Evolutionary conservation across 2,888 invertebrate genomes (phyloP).

Genomic region (Cryptosula pallasiana): DNA sequence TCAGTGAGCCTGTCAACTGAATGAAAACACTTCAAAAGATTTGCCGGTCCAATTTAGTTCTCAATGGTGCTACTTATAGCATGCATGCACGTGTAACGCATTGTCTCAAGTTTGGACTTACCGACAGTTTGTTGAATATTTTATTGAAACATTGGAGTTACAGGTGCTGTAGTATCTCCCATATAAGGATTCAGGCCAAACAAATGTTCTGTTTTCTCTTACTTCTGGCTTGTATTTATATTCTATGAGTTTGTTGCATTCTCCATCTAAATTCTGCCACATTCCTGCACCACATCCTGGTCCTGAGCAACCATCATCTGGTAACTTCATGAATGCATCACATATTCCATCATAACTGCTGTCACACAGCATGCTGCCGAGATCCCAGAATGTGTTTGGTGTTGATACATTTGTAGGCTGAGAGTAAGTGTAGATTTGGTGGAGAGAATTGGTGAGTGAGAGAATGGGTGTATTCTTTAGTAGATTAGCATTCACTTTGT

Average conservation of each 20-base stretch:
- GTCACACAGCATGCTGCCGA: slow-evolving; percentile 12
- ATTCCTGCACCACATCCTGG: slow-evolving; percentile 5
- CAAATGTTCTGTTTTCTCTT: slow-evolving; percentile 2
- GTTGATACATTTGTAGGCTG: neutral
- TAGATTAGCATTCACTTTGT: neutral
- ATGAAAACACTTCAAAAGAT: too few species aligned
- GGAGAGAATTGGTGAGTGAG: neutral
- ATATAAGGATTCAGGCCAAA: slow-evolving; percentile 9
- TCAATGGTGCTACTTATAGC: too few species aligned
- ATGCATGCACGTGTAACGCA: too few species aligned
- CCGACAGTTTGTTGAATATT: slow-evolving; percentile 2
- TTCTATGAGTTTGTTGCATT: neutral
- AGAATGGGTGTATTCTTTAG: neutral
- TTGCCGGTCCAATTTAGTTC: too few species aligned
- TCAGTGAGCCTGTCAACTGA: too few species aligned
- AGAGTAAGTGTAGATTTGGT: neutral
- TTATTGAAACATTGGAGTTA: neutral
- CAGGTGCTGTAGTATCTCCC: slow-evolving; percentile 7
- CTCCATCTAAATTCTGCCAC: slow-evolving; percentile 7
- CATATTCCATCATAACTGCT: neutral
- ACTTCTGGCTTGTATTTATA: neutral
- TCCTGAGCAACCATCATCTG: neutral
- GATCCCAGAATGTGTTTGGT: neutral
- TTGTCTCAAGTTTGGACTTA: too few species aligned
- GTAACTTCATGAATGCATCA: neutral